phyloP scores from a whole-genome alignment of 2,113 vertebrate species.

The Sebastes fasciatus region DNA sequence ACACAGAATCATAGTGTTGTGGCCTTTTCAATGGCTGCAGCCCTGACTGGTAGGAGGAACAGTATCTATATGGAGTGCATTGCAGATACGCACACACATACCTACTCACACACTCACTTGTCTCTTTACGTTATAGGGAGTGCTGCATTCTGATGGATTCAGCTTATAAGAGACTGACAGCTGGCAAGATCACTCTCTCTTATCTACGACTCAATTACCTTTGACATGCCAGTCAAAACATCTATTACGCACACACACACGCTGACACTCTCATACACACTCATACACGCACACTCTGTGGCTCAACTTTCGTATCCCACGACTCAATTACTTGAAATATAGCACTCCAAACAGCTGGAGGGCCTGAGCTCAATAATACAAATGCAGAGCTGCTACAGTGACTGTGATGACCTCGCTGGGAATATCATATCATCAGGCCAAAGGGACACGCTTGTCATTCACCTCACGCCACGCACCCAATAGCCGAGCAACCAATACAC shows the following conservation, averaged over 20 bases:
- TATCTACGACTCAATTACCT: slow-evolving; percentile 68
- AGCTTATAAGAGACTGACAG: slow-evolving; percentile 66
- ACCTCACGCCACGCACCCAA: slow-evolving; percentile 54
- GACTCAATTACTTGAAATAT: slow-evolving; percentile 76
- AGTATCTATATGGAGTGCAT: slow-evolving; percentile 1
- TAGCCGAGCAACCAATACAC: slow-evolving; percentile 38
- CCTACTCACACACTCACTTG: neutral
- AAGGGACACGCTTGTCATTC: slow-evolving; percentile 70
- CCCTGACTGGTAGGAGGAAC: neutral
- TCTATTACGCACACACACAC: slow-evolving; percentile 40
- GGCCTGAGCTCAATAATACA: slow-evolving; percentile 67
- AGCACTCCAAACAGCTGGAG: slow-evolving; percentile 69
- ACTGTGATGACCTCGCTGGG: slow-evolving; percentile 57
- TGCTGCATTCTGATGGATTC: slow-evolving; percentile 56
- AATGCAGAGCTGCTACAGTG: slow-evolving; percentile 60
- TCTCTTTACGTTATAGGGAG: slow-evolving; percentile 51
- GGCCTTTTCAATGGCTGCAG: neutral
- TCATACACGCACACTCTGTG: slow-evolving; percentile 5
- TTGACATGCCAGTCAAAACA: slow-evolving; percentile 69
- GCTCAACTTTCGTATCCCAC: slow-evolving; percentile 40
- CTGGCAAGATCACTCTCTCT: slow-evolving; percentile 68
- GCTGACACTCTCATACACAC: slow-evolving; percentile 22
- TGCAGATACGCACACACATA: neutral
- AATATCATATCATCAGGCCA: slow-evolving; percentile 69
- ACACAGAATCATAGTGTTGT: neutral